Conservation (phyloP, 1,140 invertebrate species). For the Eurosta solidaginis region DNA sequence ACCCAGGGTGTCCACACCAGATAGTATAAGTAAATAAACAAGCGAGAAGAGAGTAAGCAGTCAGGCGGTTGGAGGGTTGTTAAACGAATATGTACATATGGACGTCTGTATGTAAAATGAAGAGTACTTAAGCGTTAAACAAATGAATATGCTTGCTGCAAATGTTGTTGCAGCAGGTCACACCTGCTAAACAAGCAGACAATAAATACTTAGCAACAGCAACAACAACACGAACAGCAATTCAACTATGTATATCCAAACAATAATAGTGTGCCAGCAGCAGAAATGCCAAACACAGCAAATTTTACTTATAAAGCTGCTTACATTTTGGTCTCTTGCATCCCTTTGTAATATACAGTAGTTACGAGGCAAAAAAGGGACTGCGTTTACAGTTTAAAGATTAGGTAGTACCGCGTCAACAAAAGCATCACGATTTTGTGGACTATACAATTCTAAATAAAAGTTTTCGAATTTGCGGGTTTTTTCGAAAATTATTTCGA, state of each 20-base stretch:
- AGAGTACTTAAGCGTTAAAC: neutral
- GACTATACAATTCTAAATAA: too few species aligned
- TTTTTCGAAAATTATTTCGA: too few species aligned
- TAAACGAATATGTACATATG: neutral
- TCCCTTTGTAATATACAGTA: too few species aligned
- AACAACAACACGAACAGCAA: neutral
- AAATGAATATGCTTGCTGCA: neutral
- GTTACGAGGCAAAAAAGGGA: too few species aligned
- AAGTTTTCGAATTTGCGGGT: too few species aligned
- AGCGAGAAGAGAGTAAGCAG: neutral
- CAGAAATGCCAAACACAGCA: neutral
- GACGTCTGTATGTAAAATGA: too few species aligned
- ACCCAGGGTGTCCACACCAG: neutral
- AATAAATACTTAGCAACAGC: neutral
- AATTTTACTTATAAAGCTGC: neutral
- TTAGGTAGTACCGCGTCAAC: too few species aligned
- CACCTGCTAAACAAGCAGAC: constrained; percentile 21
- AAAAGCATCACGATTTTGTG: too few species aligned
- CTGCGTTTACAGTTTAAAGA: too few species aligned
- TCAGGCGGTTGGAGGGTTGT: neutral
- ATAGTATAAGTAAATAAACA: neutral
- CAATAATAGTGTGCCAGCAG: neutral
- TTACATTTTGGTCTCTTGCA: neutral
- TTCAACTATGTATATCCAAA: too few species aligned
- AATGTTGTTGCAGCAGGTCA: constrained; percentile 22